Percentiles rank a stretch among this genome's conserved stretches.
phyloP scores from a whole-genome alignment of 2,113 vertebrate species.

The Sylvietta virens region DNA sequence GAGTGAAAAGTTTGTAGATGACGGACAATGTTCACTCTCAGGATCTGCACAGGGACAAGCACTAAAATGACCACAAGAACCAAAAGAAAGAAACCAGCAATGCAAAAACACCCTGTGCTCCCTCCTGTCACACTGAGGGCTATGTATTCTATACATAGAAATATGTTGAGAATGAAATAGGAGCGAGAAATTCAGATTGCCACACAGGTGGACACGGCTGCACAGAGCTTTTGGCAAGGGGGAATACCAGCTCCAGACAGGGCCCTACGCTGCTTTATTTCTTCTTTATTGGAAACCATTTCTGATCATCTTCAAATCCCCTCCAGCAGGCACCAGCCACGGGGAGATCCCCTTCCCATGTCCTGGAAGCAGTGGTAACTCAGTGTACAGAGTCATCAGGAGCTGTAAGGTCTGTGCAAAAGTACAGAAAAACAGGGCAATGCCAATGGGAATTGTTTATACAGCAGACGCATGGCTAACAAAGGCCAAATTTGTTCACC shows the following conservation, averaged over 20 bases:
- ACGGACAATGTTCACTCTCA: accelerated
- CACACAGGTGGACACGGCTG: accelerated
- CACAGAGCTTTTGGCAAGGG: not conserved
- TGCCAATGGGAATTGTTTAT: not conserved
- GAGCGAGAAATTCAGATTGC: not conserved
- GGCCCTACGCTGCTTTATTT: accelerated
- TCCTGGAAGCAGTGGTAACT: not conserved
- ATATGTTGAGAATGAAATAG: not conserved
- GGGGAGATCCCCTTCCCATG: not conserved
- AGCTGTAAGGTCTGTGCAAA: not conserved
- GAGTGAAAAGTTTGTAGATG: not conserved
- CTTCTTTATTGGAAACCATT: not conserved
- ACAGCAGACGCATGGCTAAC: not conserved
- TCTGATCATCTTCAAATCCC: not conserved
- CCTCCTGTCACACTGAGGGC: not conserved
- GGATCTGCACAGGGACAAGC: not conserved
- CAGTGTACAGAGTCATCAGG: not conserved
- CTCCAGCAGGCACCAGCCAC: not conserved
- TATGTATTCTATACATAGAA: accelerated
- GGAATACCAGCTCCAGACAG: not conserved
- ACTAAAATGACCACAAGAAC: accelerated
- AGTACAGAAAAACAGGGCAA: not conserved
- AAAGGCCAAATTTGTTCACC: not conserved
- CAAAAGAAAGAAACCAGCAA: not conserved
- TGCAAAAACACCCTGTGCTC: not conserved